Base-by-base conservation (phyloP, 2,113 vertebrate species). In the Corvus hawaiiensis region DNA sequence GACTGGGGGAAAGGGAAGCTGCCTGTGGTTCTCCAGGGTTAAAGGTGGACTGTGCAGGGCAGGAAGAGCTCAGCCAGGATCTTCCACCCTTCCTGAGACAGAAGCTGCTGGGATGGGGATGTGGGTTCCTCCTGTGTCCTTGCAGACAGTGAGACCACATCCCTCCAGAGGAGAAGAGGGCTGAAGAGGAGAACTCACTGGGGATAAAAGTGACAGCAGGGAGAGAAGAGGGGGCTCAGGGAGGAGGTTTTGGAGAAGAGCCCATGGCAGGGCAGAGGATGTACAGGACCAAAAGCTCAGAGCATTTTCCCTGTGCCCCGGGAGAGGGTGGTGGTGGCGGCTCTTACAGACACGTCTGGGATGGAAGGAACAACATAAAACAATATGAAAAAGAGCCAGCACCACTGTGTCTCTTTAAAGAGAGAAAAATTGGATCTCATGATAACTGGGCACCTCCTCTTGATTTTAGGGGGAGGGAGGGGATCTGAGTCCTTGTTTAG, bases 301-400 rank as follows among this genome's bases (percentile, higher is more conserved):
- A 63, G 58, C 24, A 15, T 48, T n/a, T 54, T 21, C 10, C 39
- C 0, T 1, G 1, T 5, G 56, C 35, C 30, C 32, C 10, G 23
- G 52, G 35, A 73, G 58, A 76, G 28, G 24, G 33, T 32, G 74
- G 54, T 72, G 69, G 67, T 1, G 4, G 10, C 15, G 2, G 35
- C 48, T 56, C 55, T 19, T 64, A n/a, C 43, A n/a, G 41, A 51
- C 30, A 32, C 0, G 0, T 22, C 44, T 64, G 23, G 84, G 80
- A 55, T 43, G 54, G 44, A 37, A 56, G 35, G 24, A 85, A 39
- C 9, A 52, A 16, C 43, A 72, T 16, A 41, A 72, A 22, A 4
- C 24, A 52, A 2, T 0, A 18, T 0, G 2, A 19, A 35, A 68
- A 62, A 46, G 28, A 69, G 41, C 13, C 2, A 2, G 27, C 1